Evolutionary conservation across 2,888 invertebrate species (phyloP).

Genomic region (Congeria kusceri): DNA sequence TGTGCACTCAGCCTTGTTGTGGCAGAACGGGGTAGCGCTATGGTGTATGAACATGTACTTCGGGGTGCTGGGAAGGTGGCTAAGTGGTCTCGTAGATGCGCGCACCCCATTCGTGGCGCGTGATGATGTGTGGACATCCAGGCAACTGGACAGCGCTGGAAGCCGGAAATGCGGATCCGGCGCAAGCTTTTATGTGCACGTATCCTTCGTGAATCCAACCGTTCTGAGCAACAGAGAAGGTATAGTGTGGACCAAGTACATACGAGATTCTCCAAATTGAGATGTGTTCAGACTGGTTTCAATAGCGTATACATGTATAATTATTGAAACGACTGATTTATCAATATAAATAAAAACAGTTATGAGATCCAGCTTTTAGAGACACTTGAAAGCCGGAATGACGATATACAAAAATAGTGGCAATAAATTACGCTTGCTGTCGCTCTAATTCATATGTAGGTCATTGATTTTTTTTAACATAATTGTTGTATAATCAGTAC

Average conservation of each 20-base stretch:
- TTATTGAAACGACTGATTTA: no score
- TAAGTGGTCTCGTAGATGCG: slow-evolving; percentile 46
- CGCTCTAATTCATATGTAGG: no score
- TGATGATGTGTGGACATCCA: slow-evolving; percentile 70
- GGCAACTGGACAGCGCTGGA: slow-evolving; percentile 39
- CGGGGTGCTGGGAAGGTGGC: slow-evolving; percentile 59
- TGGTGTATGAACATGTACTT: slow-evolving; percentile 78
- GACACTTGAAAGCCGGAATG: no score
- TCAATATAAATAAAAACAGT: no score
- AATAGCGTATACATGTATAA: no score
- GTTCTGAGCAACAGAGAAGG: slow-evolving; percentile 27
- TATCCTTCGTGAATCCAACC: slow-evolving; percentile 49
- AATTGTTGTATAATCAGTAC: not conserved
- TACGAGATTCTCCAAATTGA: no score
- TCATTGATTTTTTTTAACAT: no score
- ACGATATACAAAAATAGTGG: no score
- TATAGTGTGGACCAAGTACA: no score
- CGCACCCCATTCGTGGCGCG: slow-evolving; percentile 75
- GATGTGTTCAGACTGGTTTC: no score
- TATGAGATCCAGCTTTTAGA: no score
- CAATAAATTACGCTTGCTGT: no score
- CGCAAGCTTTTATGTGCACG: slow-evolving; percentile 43
- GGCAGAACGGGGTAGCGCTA: slow-evolving; percentile 85
- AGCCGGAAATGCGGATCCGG: not conserved
- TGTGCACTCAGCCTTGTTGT: slow-evolving; percentile 51